Percentiles rank a stretch among this genome's conserved stretches.
phyloP scores from a whole-genome alignment of 2,797 vertebrate species.

The Tolypeutes matacus region DNA sequence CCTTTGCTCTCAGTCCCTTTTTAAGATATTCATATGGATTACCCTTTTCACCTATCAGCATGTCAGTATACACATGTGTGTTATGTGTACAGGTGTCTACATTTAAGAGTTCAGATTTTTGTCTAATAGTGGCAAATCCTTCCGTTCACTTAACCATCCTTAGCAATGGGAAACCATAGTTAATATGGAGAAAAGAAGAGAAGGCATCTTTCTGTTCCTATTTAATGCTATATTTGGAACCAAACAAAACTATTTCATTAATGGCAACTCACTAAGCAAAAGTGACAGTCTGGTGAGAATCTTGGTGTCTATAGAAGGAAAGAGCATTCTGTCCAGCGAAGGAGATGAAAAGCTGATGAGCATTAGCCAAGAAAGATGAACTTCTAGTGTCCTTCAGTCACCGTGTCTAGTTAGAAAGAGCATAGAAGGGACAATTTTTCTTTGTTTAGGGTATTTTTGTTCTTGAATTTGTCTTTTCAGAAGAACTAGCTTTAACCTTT shows the following conservation, averaged over 20 bases:
- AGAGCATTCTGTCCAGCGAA: slow-evolving; percentile 27
- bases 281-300: slow-evolving; percentile 25
- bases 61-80: neutral
- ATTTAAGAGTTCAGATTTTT: slow-evolving; percentile 32
- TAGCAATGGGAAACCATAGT: neutral
- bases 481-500: slow-evolving; percentile 42
- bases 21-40: slow-evolving; percentile 37
- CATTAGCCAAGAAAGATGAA: slow-evolving; percentile 43
- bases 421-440: slow-evolving; percentile 1
- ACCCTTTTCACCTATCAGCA: slow-evolving; percentile 4
- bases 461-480: slow-evolving; percentile 53
- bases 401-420: slow-evolving; percentile 4
- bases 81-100: neutral
- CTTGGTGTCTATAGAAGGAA: neutral
- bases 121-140: slow-evolving; percentile 1
- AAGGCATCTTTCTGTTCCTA: slow-evolving; percentile 44
- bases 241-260: slow-evolving; percentile 44
- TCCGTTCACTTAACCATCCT: slow-evolving; percentile 40
- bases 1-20: slow-evolving; percentile 44
- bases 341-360: slow-evolving; percentile 2
- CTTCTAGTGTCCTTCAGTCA: neutral
- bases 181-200: neutral
- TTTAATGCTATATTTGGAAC: slow-evolving; percentile 59
- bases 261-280: neutral
- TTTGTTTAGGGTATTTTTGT: slow-evolving; percentile 52